Percentiles rank a stretch among this genome's conserved stretches.
Evolutionary conservation across 2,888 invertebrate species (phyloP).

Genomic region (Rambutsinella grinnellia): DNA sequence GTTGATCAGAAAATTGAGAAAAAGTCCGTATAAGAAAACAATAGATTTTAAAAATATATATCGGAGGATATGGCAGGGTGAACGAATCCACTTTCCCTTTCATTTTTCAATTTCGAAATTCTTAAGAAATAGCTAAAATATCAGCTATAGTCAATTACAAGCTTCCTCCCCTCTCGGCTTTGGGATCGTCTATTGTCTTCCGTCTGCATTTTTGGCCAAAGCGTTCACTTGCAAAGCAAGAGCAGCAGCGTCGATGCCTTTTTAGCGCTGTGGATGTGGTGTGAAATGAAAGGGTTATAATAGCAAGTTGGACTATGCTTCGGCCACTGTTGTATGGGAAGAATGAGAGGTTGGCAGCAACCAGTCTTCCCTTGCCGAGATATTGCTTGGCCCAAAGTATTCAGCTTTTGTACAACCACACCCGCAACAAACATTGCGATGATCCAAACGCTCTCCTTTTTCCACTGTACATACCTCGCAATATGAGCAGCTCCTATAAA

Average conservation of each 20-base stretch:
- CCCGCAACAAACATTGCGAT: conserved; percentile 26
- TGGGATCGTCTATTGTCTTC: background rate
- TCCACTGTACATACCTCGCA: background rate
- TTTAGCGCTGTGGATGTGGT: background rate
- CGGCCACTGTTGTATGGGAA: background rate
- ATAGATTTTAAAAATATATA: background rate
- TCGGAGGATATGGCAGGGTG: conserved; percentile 2
- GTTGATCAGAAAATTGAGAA: background rate
- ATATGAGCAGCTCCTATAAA: too few species aligned
- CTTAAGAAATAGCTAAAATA: conserved; percentile 1
- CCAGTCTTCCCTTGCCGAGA: conserved; percentile 15
- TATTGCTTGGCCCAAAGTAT: background rate
- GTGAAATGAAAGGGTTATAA: conserved; percentile 7
- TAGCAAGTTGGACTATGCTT: background rate
- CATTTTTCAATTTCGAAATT: conserved; percentile 16
- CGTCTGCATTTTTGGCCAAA: background rate
- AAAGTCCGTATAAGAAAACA: background rate
- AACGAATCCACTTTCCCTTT: conserved; percentile 23
- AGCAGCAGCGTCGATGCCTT: background rate
- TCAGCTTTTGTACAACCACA: conserved; percentile 17
- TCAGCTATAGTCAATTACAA: background rate
- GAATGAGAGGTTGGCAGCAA: background rate
- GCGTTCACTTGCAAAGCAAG: too few species aligned
- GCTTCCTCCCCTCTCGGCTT: background rate
- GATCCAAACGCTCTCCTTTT: conserved; percentile 25